Evolutionary conservation across 2,888 invertebrate genomes (phyloP).

Genomic region (Lapara coniferarum): DNA sequence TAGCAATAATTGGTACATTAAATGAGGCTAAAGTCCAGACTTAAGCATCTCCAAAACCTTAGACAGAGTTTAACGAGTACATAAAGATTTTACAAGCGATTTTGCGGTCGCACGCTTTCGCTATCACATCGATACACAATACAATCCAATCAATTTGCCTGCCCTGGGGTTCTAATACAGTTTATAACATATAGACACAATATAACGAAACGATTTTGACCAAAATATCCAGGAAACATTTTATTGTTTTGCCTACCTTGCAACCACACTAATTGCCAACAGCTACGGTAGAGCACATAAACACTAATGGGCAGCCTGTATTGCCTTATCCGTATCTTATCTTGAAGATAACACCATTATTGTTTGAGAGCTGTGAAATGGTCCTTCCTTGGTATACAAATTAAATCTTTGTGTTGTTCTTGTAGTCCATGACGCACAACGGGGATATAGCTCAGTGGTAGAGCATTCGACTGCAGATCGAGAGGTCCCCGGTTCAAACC

Average conservation of each 20-base stretch:
- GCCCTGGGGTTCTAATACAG: too few species aligned
- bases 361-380: constrained; percentile 7
- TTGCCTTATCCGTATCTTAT: constrained; percentile 14
- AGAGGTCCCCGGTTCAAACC: constrained; percentile 11
- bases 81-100: too few species aligned
- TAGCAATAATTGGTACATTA: too few species aligned
- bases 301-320: constrained; percentile 13
- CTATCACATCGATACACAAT: too few species aligned
- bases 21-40: too few species aligned
- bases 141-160: too few species aligned
- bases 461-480: background rate
- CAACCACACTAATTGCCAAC: background rate
- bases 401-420: background rate
- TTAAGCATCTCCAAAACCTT: too few species aligned
- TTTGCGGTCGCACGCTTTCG: too few species aligned
- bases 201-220: too few species aligned
- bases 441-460: background rate
- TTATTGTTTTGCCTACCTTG: background rate
- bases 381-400: background rate
- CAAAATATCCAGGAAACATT: background rate
- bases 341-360: constrained; percentile 9
- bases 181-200: too few species aligned
- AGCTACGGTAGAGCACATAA: constrained; percentile 6
- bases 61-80: too few species aligned
- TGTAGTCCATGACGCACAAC: background rate